A percentile compares a stretch with the other conserved stretches of the same genome.
Conservation (phyloP, 2,888 invertebrate genomes). For the Eupsilia transversa region DNA sequence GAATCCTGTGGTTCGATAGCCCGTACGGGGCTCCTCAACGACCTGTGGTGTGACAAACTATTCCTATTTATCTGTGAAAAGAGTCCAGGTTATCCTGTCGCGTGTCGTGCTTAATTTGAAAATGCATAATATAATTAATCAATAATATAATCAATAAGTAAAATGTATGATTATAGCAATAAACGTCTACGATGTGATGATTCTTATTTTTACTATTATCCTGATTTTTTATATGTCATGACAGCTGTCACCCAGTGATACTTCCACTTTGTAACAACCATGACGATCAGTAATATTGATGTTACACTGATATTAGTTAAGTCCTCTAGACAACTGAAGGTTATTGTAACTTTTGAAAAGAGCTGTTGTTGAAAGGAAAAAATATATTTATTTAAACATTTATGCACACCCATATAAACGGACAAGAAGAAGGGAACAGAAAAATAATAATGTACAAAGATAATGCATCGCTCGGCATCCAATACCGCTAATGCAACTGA, state of each 20-base stretch:
- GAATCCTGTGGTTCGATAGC: slow-evolving; percentile 13
- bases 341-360: neutral
- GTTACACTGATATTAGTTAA: neutral
- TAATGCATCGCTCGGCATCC: no score
- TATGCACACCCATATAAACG: no score
- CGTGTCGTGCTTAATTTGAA: neutral
- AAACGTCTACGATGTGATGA: no score
- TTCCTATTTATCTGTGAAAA: slow-evolving; percentile 23
- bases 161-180: neutral
- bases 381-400: no score
- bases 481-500: no score
- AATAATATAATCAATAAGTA: neutral
- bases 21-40: neutral
- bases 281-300: neutral
- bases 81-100: neutral
- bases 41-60: slow-evolving; percentile 16
- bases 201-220: neutral
- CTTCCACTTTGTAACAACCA: neutral
- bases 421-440: no score
- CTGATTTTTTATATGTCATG: neutral
- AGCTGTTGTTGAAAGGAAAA: neutral
- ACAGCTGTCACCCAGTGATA: neutral
- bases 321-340: neutral
- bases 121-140: neutral
- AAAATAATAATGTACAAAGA: no score